Percentiles rank a stretch among this genome's conserved stretches.
These are phyloP conservation scores for Hippolais icterina DNA, from an alignment of 2,113 vertebrate genomes.

Conservation along the genomic window DNA sequence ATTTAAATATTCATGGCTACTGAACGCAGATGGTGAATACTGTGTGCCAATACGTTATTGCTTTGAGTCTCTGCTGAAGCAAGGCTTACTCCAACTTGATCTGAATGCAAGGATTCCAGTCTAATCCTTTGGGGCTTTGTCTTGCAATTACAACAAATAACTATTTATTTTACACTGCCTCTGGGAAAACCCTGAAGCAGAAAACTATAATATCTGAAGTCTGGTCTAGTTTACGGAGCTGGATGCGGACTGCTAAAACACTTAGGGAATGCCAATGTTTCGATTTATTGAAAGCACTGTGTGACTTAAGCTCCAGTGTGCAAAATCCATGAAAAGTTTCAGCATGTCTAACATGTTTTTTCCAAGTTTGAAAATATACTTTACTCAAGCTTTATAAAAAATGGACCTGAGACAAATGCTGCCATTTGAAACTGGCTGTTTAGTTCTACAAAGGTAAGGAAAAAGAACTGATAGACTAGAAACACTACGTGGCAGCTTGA, in stretches of 20 bases:
- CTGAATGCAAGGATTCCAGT: slow-evolving; percentile 73
- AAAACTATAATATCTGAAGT: slow-evolving; percentile 78
- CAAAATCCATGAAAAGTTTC: slow-evolving; percentile 6
- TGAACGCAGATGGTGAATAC: slow-evolving; percentile 51
- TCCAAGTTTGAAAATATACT: background rate
- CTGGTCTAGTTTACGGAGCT: slow-evolving; percentile 77
- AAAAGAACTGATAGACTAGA: background rate
- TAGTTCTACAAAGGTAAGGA: background rate
- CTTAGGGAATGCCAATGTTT: slow-evolving; percentile 75
- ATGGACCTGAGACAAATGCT: background rate
- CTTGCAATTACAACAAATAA: slow-evolving; percentile 81
- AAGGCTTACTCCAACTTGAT: slow-evolving; percentile 66
- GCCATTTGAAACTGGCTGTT: background rate
- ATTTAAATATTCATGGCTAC: slow-evolving; percentile 70
- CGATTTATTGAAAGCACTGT: slow-evolving; percentile 69
- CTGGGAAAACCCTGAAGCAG: slow-evolving; percentile 75
- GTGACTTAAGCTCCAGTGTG: slow-evolving; percentile 18
- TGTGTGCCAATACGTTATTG: slow-evolving; percentile 71
- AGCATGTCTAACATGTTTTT: background rate
- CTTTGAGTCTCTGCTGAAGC: slow-evolving; percentile 62
- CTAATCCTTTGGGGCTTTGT: slow-evolving; percentile 74
- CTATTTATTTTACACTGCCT: slow-evolving; percentile 81
- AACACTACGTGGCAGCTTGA: slow-evolving; percentile 22
- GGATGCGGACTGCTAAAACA: slow-evolving; percentile 77
- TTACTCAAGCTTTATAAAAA: background rate